Conservation (phyloP, 2,113 vertebrate genomes). For the Phrynocephalus versicolor region DNA sequence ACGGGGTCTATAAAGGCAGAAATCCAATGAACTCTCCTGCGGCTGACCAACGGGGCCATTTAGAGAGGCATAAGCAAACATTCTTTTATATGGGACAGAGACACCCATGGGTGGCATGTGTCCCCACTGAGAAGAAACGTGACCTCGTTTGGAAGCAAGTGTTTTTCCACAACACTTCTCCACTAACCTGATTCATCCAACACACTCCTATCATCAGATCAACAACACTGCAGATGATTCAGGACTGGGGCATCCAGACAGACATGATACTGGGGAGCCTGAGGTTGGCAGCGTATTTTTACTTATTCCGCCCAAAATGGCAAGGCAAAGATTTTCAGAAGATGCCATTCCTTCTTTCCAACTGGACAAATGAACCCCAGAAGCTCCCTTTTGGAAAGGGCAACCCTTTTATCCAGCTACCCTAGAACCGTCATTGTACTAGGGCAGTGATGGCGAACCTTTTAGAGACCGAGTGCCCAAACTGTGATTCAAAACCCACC, state of each 20-base stretch:
- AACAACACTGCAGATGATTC: slow-evolving; percentile 4
- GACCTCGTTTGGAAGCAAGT: neutral
- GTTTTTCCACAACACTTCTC: neutral
- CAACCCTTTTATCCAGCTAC: neutral
- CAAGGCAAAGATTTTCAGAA: neutral
- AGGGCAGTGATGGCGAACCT: too few species aligned
- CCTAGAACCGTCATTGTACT: neutral
- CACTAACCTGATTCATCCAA: neutral
- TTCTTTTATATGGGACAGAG: neutral
- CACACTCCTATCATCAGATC: neutral
- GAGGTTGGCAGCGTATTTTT: neutral
- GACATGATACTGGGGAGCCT: neutral
- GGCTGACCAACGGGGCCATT: neutral
- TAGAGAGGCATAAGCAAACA: neutral
- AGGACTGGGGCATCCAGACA: slow-evolving; percentile 12
- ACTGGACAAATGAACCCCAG: neutral
- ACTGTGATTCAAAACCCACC: too few species aligned
- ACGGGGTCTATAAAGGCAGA: neutral
- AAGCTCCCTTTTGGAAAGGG: neutral
- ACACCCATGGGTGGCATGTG: neutral
- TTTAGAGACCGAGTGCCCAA: too few species aligned
- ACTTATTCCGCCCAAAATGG: neutral
- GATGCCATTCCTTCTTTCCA: neutral
- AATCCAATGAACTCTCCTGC: neutral
- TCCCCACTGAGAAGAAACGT: neutral